phyloP scores from a whole-genome alignment of 2,797 vertebrate genomes.

The Enteromius radiatus region DNA sequence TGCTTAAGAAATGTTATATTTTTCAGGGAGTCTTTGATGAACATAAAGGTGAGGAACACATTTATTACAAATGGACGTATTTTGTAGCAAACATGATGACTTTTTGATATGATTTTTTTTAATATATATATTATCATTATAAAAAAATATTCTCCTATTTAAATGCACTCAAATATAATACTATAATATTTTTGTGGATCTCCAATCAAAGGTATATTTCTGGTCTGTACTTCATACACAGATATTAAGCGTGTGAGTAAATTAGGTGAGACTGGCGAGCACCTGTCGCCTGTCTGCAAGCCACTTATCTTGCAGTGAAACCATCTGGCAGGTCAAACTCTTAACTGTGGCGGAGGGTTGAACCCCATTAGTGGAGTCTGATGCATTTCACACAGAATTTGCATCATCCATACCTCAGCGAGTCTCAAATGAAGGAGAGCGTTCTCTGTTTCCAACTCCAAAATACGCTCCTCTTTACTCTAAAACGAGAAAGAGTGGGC shows the following conservation, averaged over 20 bases:
- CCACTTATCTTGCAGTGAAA: slow-evolving; percentile 47
- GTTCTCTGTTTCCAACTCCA: slow-evolving; percentile 87
- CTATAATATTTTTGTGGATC: not conserved
- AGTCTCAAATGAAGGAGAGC: slow-evolving; percentile 84
- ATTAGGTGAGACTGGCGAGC: slow-evolving; percentile 35
- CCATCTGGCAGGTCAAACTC: slow-evolving; percentile 48
- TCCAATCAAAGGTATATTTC: not conserved
- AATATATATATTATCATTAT: not conserved
- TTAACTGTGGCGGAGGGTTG: not conserved
- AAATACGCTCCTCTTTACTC: slow-evolving; percentile 86
- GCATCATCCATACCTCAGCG: slow-evolving; percentile 77
- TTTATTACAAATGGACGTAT: not conserved
- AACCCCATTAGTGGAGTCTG: not conserved
- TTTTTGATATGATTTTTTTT: not conserved
- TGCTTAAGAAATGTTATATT: not conserved
- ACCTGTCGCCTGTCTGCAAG: slow-evolving; percentile 54
- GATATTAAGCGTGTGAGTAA: slow-evolving; percentile 8
- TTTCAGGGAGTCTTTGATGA: not conserved
- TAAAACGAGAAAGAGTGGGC: slow-evolving; percentile 49
- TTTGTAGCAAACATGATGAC: not conserved
- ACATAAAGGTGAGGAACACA: not conserved
- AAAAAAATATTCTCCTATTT: too few species aligned
- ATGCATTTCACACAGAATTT: slow-evolving; percentile 8
- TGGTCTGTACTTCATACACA: not conserved
- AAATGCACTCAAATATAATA: too few species aligned